Percentiles rank a stretch among this genome's conserved stretches.
Evolutionary conservation across 2,113 vertebrate species (phyloP).

Genomic region (Choloepus hoffmanni): DNA sequence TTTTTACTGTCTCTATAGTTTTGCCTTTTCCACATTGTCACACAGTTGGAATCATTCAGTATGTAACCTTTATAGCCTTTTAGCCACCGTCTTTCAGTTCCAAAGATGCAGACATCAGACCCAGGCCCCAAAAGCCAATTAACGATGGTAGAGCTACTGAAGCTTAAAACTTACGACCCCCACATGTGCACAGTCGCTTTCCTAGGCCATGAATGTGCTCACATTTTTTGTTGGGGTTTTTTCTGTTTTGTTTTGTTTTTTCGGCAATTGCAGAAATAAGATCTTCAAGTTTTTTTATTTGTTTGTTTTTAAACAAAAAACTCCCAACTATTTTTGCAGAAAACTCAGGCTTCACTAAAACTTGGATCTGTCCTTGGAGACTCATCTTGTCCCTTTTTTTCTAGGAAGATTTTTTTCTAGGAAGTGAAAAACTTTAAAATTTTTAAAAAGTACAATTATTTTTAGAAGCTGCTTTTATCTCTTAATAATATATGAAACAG

Average conservation of each 20-base stretch:
- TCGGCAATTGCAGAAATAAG: not conserved
- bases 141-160: not conserved
- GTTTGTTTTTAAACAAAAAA: not conserved
- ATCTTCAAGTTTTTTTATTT: not conserved
- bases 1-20: no score
- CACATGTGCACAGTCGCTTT: not conserved
- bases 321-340: not conserved
- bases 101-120: not conserved
- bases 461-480: conserved; percentile 34
- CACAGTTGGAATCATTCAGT: no score
- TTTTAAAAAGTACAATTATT: not conserved
- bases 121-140: not conserved
- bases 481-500: not conserved
- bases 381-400: not conserved
- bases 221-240: not conserved
- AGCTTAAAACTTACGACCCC: not conserved
- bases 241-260: not conserved
- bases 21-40: no score
- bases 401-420: not conserved
- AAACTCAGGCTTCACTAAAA: not conserved
- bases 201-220: not conserved
- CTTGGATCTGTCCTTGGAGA: not conserved
- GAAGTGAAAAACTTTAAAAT: not conserved
- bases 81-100: not conserved
- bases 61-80: no score